Evolutionary conservation across 2,797 vertebrate species (phyloP).

Genomic region (Trichosurus vulpecula): DNA sequence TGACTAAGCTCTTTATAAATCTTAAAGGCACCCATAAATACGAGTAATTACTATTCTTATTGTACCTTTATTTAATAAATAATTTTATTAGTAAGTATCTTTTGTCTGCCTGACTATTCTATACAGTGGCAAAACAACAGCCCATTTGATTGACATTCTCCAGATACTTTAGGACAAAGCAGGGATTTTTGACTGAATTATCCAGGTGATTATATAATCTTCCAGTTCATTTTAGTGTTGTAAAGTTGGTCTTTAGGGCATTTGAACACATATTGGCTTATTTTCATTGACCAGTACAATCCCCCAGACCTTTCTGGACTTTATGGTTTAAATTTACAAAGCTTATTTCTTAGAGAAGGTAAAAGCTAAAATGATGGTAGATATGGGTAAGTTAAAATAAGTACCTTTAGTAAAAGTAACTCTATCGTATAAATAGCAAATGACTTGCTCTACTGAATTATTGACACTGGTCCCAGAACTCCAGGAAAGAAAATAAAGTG

Average conservation of each 20-base stretch:
- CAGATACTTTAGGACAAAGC: neutral
- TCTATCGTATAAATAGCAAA: conserved; percentile 81
- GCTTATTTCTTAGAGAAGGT: conserved; percentile 64
- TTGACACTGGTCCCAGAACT: conserved; percentile 71
- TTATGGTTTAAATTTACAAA: conserved; percentile 74
- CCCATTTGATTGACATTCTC: neutral
- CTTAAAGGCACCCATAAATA: neutral
- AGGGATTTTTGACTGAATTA: neutral
- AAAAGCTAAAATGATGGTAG: conserved; percentile 66
- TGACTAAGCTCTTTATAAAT: neutral
- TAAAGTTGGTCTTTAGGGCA: conserved; percentile 60
- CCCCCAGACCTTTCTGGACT: conserved; percentile 50
- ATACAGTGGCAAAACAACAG: neutral
- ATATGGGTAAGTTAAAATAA: conserved; percentile 56
- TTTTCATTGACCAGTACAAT: conserved; percentile 67
- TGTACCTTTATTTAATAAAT: neutral
- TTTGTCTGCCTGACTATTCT: neutral
- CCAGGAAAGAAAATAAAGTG: conserved; percentile 86
- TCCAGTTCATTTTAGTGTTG: conserved; percentile 24
- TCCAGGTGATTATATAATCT: neutral
- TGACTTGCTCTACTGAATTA: conserved; percentile 76
- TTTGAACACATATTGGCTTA: conserved; percentile 18
- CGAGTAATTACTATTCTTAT: neutral
- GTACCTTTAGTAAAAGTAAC: conserved; percentile 69
- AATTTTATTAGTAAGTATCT: neutral